Evolutionary conservation across 2,888 invertebrate species (phyloP).

Genomic region (Autographa gamma): DNA sequence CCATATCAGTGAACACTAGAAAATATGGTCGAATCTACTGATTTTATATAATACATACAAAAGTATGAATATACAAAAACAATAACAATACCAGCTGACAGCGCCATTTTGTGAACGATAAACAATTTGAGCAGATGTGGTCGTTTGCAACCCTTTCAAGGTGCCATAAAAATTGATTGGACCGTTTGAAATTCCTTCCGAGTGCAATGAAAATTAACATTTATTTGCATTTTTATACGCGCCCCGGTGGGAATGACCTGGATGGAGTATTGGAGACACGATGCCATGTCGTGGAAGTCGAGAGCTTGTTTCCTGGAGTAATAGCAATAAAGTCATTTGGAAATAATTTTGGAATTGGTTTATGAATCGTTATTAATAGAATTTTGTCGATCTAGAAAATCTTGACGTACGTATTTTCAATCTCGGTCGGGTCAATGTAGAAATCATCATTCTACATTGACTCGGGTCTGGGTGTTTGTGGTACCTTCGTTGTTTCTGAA

Average conservation of each 20-base stretch:
- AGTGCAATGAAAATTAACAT: conserved; percentile 54
- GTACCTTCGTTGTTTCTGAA: no score
- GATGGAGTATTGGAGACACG: conserved; percentile 13
- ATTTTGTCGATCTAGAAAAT: neutral
- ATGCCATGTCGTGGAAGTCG: neutral
- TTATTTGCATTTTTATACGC: conserved; percentile 47
- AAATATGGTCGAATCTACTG: neutral
- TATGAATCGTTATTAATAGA: neutral
- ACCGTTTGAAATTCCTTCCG: conserved; percentile 46
- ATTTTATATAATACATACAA: neutral
- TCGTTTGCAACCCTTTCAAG: conserved; percentile 54
- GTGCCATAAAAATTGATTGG: conserved; percentile 54
- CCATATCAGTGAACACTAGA: no score
- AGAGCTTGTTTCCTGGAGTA: neutral
- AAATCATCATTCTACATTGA: no score
- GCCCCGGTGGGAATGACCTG: conserved; percentile 22
- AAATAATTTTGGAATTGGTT: neutral
- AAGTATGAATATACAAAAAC: conserved; percentile 10
- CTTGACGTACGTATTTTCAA: no score
- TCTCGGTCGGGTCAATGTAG: no score
- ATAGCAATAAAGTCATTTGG: neutral
- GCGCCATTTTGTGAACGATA: conserved; percentile 34
- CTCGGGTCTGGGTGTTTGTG: no score
- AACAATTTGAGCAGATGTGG: conserved; percentile 45
- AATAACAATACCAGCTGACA: conserved; percentile 26